Evolutionary conservation across 2,797 vertebrate genomes (phyloP).

Genomic region (Crax fasciolata): DNA sequence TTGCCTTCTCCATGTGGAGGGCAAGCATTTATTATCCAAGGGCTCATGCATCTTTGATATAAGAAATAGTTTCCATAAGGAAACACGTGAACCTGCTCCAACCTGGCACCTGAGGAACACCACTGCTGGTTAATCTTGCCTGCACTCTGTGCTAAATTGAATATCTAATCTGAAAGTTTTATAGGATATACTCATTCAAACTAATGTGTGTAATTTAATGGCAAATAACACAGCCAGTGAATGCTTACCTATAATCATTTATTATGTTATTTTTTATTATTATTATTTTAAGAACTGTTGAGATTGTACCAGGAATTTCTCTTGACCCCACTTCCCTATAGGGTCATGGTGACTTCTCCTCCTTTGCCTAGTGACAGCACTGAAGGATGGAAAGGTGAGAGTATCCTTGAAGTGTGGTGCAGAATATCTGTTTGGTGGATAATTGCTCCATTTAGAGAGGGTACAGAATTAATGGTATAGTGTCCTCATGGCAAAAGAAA

Average conservation of each 20-base stretch:
- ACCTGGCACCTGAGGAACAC: neutral
- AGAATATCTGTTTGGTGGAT: slow-evolving; percentile 39
- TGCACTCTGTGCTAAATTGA: neutral
- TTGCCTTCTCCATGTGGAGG: neutral
- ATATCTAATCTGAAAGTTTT: neutral
- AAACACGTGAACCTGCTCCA: rapidly evolving
- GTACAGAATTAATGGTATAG: slow-evolving; percentile 37
- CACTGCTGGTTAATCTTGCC: neutral
- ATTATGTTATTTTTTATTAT: neutral
- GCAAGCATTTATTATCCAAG: neutral
- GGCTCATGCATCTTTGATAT: neutral
- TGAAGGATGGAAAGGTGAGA: slow-evolving; percentile 32
- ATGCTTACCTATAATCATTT: neutral
- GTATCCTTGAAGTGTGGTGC: slow-evolving; percentile 32
- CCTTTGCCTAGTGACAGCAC: slow-evolving; percentile 12
- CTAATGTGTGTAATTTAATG: neutral
- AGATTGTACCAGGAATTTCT: neutral
- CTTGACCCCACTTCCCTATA: neutral
- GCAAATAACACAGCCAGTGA: neutral
- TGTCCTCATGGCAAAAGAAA: slow-evolving; percentile 24
- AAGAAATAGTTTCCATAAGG: neutral
- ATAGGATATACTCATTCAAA: neutral
- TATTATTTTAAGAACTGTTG: neutral
- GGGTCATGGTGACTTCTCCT: neutral
- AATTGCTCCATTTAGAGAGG: slow-evolving; percentile 52